phyloP scores from a whole-genome alignment of 2,113 vertebrate species.

The Nothoprocta perdicaria region DNA sequence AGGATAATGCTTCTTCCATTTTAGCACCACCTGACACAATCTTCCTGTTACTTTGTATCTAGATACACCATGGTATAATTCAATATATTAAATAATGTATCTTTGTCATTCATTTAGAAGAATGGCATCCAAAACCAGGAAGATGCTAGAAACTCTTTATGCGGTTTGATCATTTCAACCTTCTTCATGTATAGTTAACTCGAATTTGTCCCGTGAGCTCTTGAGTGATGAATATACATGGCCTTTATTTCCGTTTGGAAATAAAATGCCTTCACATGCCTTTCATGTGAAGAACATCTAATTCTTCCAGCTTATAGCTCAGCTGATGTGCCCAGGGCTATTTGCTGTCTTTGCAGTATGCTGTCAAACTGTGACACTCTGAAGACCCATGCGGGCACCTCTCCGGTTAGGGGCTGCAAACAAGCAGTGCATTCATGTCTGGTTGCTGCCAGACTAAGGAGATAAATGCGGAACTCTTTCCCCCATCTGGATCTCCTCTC shows the following conservation, averaged over 20 bases:
- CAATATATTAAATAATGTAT: background rate
- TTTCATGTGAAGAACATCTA: background rate
- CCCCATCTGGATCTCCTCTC: background rate
- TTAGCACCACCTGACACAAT: background rate
- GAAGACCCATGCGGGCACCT: background rate
- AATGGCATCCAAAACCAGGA: background rate
- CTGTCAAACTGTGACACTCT: background rate
- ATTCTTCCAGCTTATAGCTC: background rate
- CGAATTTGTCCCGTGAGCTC: background rate
- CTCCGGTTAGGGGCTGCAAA: background rate
- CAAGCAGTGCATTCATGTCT: background rate
- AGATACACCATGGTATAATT: background rate
- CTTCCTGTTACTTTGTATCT: background rate
- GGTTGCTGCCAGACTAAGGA: background rate
- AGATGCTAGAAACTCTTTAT: background rate
- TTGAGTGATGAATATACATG: background rate
- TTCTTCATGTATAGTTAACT: background rate
- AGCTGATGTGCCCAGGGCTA: background rate
- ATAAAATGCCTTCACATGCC: background rate
- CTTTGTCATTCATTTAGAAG: background rate
- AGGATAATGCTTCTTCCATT: background rate
- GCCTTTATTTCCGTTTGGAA: background rate
- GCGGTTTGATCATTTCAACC: background rate
- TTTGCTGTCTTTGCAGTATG: background rate
- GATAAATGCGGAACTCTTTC: fast-evolving